These are phyloP conservation scores for Festucalex cinctus DNA, from an alignment of 2,113 vertebrate species.

Conservation along the genomic window DNA sequence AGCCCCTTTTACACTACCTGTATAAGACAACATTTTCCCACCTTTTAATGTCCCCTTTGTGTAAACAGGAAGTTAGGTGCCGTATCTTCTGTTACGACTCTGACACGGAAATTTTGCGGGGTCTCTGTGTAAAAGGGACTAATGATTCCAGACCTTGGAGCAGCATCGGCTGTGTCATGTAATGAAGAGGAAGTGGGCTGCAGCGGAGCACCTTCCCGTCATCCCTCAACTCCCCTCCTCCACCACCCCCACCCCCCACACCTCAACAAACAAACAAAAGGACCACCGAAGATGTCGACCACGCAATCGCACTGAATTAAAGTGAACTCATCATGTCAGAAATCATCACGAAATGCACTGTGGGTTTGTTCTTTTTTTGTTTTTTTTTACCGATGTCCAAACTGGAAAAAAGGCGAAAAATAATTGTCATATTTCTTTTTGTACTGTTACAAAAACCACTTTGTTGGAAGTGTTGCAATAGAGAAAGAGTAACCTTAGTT, in stretches of 20 bases:
- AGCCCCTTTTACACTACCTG: neutral
- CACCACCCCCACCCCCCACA: neutral
- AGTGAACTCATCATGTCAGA: constrained; percentile 47
- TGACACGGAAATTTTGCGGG: neutral
- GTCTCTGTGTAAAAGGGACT: neutral
- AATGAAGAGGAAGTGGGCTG: constrained; percentile 18
- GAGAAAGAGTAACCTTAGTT: constrained; percentile 84
- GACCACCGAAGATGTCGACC: constrained; percentile 57
- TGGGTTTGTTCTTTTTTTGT: constrained; percentile 63
- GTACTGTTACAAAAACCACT: constrained; percentile 95
- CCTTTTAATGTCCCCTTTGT: neutral
- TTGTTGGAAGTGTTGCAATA: constrained; percentile 97
- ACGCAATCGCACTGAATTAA: constrained; percentile 56
- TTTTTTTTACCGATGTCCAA: constrained; percentile 73
- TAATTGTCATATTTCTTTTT: constrained; percentile 80
- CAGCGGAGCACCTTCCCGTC: constrained; percentile 21
- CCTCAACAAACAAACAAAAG: constrained; percentile 25
- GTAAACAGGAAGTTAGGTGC: neutral
- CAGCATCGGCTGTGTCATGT: constrained; percentile 5
- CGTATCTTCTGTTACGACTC: neutral
- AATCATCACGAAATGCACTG: constrained; percentile 79
- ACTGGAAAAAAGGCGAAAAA: constrained; percentile 82
- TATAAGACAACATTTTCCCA: neutral
- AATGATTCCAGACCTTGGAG: constrained; percentile 30
- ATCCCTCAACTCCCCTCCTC: no score